Conservation (phyloP, 2,797 vertebrate genomes). For the Sebastes kiyomatsui region DNA sequence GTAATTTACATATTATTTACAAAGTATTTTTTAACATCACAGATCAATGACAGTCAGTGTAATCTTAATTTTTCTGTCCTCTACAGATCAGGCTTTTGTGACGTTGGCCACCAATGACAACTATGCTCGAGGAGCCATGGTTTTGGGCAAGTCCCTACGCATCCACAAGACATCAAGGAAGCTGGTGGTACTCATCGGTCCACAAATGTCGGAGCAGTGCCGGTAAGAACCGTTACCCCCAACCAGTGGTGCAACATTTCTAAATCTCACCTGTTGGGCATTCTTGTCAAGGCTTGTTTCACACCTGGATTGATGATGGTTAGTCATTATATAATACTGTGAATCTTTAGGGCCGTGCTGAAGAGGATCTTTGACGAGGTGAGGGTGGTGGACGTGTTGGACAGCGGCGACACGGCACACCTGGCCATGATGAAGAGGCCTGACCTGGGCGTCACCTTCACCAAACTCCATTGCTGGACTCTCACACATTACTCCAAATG, state of each 20-base stretch:
- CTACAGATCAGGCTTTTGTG: slow-evolving; percentile 95
- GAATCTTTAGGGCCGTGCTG: slow-evolving; percentile 84
- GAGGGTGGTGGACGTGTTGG: slow-evolving; percentile 89
- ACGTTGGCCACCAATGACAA: slow-evolving; percentile 95
- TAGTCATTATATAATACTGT: slow-evolving; percentile 5
- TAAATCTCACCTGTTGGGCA: not conserved
- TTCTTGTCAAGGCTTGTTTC: slow-evolving; percentile 1
- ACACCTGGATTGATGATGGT: not conserved
- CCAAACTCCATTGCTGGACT: slow-evolving; percentile 97
- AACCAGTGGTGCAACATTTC: not conserved
- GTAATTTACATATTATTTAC: not conserved
- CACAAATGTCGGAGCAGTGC: slow-evolving; percentile 90
- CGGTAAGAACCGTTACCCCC: slow-evolving; percentile 77
- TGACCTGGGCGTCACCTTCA: slow-evolving; percentile 93
- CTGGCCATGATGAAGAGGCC: slow-evolving; percentile 95
- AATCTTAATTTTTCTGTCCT: not conserved
- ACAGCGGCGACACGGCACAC: slow-evolving; percentile 93
- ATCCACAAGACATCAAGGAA: slow-evolving; percentile 88
- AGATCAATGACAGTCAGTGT: not conserved
- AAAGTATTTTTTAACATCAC: not conserved
- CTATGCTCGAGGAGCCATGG: slow-evolving; percentile 94
- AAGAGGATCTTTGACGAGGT: slow-evolving; percentile 91
- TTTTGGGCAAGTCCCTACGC: slow-evolving; percentile 91
- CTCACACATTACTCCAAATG: slow-evolving; percentile 93
- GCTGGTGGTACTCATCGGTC: slow-evolving; percentile 88